Evolutionary conservation across 30 jellyfish, hydroid and myxozoan species (phyloP), one percentile per base, ranked within the genome.

Genomic region (Cassiopea andromeda): DNA sequence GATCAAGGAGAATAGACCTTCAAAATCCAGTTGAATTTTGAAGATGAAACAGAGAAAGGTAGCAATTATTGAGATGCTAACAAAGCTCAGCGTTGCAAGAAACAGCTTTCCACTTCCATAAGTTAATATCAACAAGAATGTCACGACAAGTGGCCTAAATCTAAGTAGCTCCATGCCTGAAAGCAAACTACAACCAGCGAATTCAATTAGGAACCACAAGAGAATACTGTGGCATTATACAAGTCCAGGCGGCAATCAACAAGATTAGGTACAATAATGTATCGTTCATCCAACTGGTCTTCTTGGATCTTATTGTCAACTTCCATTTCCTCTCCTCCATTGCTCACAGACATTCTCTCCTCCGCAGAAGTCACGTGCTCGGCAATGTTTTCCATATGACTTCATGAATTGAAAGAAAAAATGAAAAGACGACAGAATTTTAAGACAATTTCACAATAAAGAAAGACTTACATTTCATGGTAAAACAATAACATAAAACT

Each of bases 41-140:
- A 94, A 83, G 9, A 79, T 80, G 71, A 89, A 94, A 77, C 98
- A 94, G 4, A 94, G 47, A 60, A 85, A 94, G 54, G 97, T 94
- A 50, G 89, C 91, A 6, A 91, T 78, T 0, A 82, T 60, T 4
- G 98, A 85, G 14, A 94, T 83, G 2, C 57, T 66, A 68, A 94
- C 80, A 5, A 94, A 60, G 46, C 84, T 73, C 27, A 89, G 83
- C 4, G 93, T 73, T 1, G 97, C 61, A 46, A 85, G 82, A 43
- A 87, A 87, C 73, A 87, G 60, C 0, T 83, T 60, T 6, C 94
- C 94, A 67, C 94, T 87, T 60, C 94, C 94, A 77, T 87, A 87
- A 15, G 67, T 13, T 1, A 87, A 80, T 7, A 87, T 75, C 57
- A 87, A 77, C 80, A 87, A 48, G 78, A 87, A 87, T 3, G 94